Evolutionary conservation across 1,140 invertebrate genomes (phyloP).

Genomic region (Lepeophtheirus salmonis): DNA sequence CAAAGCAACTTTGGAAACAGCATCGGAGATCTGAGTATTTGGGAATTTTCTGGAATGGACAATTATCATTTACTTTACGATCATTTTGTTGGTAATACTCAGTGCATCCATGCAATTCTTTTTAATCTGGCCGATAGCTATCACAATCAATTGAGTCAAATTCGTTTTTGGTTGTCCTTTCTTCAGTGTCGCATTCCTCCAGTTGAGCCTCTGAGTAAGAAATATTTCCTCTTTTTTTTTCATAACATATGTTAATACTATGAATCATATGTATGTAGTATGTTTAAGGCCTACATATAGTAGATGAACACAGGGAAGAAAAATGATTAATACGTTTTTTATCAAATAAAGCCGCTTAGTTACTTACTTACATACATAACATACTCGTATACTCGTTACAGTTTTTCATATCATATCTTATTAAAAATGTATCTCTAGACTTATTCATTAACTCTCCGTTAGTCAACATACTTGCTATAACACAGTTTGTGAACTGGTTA

Average conservation of each 20-base stretch:
- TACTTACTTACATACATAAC: too few relatives aligned
- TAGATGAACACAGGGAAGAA: too few relatives aligned
- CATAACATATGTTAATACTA: background rate
- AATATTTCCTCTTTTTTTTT: background rate
- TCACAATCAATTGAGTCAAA: constrained; percentile 49
- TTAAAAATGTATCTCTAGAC: too few relatives aligned
- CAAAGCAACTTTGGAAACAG: constrained; percentile 28
- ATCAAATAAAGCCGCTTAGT: too few relatives aligned
- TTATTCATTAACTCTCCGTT: too few relatives aligned
- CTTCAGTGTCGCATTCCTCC: constrained; percentile 47
- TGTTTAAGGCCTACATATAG: too few relatives aligned
- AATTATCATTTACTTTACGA: constrained; percentile 58
- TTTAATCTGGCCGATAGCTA: constrained; percentile 49
- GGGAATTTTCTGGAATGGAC: constrained; percentile 65
- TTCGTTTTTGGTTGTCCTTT: constrained; percentile 60
- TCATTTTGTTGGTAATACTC: constrained; percentile 47
- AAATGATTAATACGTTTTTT: too few relatives aligned
- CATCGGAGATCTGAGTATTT: constrained; percentile 46
- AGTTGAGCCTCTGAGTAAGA: constrained; percentile 43
- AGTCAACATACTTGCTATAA: too few relatives aligned
- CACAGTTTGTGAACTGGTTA: too few relatives aligned
- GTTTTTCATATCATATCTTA: too few relatives aligned
- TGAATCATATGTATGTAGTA: background rate
- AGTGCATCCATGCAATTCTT: constrained; percentile 48
- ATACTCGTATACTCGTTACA: too few relatives aligned